Percentiles rank a stretch among this genome's conserved stretches.
These are phyloP conservation scores for Channallabes apus DNA, from an alignment of 2,797 vertebrate genomes.

Conservation along the genomic window DNA sequence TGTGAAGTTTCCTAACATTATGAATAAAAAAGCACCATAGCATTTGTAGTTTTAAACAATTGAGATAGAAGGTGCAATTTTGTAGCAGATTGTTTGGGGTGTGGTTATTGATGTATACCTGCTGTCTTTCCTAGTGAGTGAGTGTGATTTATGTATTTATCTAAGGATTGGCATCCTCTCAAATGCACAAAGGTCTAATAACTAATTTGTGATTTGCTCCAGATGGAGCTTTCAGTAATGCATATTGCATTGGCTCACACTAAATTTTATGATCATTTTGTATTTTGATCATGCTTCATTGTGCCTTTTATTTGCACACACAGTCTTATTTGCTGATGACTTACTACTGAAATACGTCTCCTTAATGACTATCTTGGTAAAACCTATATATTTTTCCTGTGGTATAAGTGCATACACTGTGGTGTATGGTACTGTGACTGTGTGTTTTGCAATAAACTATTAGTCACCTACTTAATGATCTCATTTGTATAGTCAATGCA, in stretches of 20 bases:
- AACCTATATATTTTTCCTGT: background rate
- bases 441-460: background rate
- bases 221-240: conserved; percentile 4
- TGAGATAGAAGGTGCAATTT: background rate
- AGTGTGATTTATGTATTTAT: background rate
- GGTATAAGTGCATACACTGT: background rate
- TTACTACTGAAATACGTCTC: background rate
- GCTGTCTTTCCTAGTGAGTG: conserved; percentile 4
- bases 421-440: too few species aligned
- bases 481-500: background rate
- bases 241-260: background rate
- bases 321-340: too few species aligned
- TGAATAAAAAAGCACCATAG: background rate
- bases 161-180: background rate
- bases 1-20: background rate
- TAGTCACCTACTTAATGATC: background rate
- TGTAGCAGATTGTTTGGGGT: conserved; percentile 4
- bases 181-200: background rate
- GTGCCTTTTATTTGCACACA: background rate
- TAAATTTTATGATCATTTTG: background rate
- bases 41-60: background rate
- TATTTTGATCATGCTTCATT: background rate
- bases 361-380: background rate
- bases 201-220: background rate
- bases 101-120: conserved; percentile 8